phyloP scores from a whole-genome alignment of 2,797 vertebrate genomes.

The Rhabdophis nuchalis region DNA sequence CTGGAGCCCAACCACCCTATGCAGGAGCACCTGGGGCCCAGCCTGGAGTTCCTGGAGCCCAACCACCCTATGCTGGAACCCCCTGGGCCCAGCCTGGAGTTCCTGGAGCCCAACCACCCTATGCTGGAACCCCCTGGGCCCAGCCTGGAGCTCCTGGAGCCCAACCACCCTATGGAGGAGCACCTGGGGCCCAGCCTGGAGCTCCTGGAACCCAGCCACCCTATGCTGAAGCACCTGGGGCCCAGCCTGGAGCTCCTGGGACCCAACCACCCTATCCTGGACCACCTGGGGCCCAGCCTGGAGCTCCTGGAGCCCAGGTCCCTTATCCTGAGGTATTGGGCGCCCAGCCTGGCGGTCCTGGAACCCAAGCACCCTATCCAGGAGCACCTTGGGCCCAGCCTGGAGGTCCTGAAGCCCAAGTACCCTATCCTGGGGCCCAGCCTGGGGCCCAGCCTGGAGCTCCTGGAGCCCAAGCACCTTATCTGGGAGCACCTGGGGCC shows the following conservation, averaged over 20 bases:
- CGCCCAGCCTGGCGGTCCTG: background rate
- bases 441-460: background rate
- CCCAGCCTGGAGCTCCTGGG: background rate
- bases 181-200: background rate
- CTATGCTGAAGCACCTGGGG: background rate
- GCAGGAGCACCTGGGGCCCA: background rate
- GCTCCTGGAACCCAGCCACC: background rate
- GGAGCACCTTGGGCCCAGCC: background rate
- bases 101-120: background rate
- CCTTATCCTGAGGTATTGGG: background rate
- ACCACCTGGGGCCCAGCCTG: too few relatives aligned
- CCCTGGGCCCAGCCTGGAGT: background rate
- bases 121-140: rapidly evolving
- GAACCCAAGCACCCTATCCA: background rate
- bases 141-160: background rate
- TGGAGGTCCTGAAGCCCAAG: background rate
- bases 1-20: background rate
- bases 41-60: background rate
- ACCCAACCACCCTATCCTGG: background rate
- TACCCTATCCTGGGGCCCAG: background rate
- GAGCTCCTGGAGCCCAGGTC: background rate
- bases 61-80: background rate
- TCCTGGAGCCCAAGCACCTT: background rate
- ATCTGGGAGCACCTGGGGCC: background rate
- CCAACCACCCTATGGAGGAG: background rate